Evolutionary conservation across 2,113 vertebrate species (phyloP), one percentile per base, ranked within the genome.

Genomic region (Tapirus terrestris): DNA sequence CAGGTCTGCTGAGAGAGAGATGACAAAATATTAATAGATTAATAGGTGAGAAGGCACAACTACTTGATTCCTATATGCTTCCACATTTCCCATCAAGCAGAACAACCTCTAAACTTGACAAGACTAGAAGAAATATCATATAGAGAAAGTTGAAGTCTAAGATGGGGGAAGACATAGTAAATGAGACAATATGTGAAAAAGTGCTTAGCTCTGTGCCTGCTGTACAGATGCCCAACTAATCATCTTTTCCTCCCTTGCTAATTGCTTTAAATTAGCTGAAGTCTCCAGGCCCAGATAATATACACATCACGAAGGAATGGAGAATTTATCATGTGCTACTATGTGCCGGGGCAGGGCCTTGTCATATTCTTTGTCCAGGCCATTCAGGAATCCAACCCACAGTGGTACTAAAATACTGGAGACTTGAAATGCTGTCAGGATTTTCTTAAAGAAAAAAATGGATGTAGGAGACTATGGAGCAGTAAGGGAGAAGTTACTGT

Each of bases 351-450:
- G 65, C 61, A 36, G n/a, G 9, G 29, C 65, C 36, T 31, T 79
- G n/a, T 43, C 70, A 79, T 33, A 14, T 12, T 84, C 60, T 89
- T 58, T 56, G 70, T 31, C 13, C 16, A 85, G 29, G 39, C 16
- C 79, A 60, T 48, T 89, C 79, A n/a, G 36, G 53, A 85, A 89
- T 76, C 68, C 45, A 96, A 85, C 12, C 79, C n/a, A 90, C 43
- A 90, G 23, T 89, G 48, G 43, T 48, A 73, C 45, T 70, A 67
- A 94, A 91, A 86, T 75, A 83, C 2, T n/a, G 27, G 58, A 83
- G 31, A 31, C 1, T 60, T 25, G 20, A 86, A 72, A 81, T 27
- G 10, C 2, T 72, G 27, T 48, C 56, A 21, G 16, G 48, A 81
- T 51, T 91, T 80, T 73, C 75, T 73, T 51, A 43, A 94, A 82